A percentile compares a stretch with the other conserved stretches of the same genome.
Evolutionary conservation across 2,113 vertebrate species (phyloP).

Genomic region (Colaptes auratus): DNA sequence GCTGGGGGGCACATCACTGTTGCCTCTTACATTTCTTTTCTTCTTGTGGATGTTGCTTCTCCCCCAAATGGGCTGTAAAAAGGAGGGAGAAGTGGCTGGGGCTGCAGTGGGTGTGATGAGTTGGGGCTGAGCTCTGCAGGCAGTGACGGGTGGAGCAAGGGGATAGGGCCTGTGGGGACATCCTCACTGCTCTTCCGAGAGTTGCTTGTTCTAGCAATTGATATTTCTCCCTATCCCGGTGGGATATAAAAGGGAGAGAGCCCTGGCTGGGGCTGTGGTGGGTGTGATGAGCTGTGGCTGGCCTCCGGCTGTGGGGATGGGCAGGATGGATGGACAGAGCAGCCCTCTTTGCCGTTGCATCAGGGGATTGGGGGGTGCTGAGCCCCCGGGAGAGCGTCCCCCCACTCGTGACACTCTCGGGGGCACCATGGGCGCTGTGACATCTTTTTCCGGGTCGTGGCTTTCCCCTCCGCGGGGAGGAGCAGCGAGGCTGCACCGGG

Average conservation of each 20-base stretch:
- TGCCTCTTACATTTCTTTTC: neutral
- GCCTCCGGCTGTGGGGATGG: neutral
- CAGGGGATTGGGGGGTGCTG: neutral
- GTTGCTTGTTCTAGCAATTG: neutral
- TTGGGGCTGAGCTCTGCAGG: rapidly evolving
- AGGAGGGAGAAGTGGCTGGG: neutral
- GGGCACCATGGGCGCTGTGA: neutral
- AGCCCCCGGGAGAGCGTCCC: too few species aligned
- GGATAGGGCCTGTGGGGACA: rapidly evolving
- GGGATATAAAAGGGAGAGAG: neutral
- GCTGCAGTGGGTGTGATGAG: rapidly evolving
- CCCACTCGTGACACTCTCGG: neutral
- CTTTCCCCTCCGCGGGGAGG: neutral
- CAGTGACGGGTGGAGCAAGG: rapidly evolving
- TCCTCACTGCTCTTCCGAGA: neutral
- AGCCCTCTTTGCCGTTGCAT: neutral
- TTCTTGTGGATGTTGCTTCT: too few species aligned
- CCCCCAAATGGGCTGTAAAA: neutral
- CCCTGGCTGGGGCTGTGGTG: neutral
- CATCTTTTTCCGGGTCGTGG: neutral
- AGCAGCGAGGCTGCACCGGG: neutral
- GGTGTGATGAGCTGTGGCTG: neutral
- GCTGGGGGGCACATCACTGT: rapidly evolving
- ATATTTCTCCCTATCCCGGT: neutral
- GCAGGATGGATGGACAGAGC: neutral